phyloP scores from a whole-genome alignment of 2,797 vertebrate genomes.

The Rousettus madagascariensis region DNA sequence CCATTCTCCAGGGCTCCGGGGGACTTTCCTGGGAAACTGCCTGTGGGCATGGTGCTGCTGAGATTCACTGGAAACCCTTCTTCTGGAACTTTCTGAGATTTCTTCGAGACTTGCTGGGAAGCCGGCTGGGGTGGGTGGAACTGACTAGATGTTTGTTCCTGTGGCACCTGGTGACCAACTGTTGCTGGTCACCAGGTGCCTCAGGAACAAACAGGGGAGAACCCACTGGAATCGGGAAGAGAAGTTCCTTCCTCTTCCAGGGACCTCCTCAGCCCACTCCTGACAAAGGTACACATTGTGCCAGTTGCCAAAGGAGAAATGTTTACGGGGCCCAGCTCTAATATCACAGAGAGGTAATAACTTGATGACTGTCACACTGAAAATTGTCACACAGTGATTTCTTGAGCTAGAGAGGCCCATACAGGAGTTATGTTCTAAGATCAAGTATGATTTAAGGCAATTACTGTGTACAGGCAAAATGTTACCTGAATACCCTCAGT shows the following conservation, averaged over 20 bases:
- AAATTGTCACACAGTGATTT: neutral
- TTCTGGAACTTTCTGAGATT: neutral
- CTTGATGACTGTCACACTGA: neutral
- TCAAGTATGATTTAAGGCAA: neutral
- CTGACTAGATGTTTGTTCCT: too few species aligned
- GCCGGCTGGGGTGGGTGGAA: neutral
- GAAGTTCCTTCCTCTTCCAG: neutral
- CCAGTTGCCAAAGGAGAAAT: neutral
- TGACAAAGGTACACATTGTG: neutral
- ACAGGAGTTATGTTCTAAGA: neutral
- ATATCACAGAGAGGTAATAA: neutral
- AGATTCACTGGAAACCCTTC: neutral
- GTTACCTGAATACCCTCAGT: too few species aligned
- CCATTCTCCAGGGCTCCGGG: neutral
- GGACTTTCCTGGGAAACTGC: neutral
- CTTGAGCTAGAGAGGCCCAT: neutral
- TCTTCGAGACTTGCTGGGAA: neutral
- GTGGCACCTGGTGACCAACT: neutral
- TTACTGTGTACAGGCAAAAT: too few species aligned
- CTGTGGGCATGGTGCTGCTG: neutral
- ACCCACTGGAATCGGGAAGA: neutral
- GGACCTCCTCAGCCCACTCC: neutral
- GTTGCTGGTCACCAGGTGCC: neutral
- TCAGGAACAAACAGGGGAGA: neutral
- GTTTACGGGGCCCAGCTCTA: neutral